These are phyloP conservation scores for Rhabdomys dilectus DNA, from an alignment of 2,113 vertebrate species.

Conservation along the genomic window DNA sequence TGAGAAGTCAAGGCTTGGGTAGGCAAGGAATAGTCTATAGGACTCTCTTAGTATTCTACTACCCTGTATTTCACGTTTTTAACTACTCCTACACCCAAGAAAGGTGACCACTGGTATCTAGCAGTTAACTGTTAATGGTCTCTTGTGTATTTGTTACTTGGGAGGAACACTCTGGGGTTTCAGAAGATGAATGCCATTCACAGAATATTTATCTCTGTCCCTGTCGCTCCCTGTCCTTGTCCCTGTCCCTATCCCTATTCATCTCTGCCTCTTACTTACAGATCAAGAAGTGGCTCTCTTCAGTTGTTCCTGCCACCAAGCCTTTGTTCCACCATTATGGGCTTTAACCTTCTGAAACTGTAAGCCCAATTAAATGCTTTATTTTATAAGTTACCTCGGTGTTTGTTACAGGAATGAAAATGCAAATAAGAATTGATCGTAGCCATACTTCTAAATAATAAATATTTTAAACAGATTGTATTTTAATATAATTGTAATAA, in stretches of 20 bases:
- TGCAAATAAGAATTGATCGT: neutral
- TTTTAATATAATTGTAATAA: neutral
- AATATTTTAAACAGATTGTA: neutral
- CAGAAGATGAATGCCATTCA: neutral
- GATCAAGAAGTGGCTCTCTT: neutral
- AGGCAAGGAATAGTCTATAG: neutral
- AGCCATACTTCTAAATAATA: constrained; percentile 10
- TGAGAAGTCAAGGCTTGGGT: neutral
- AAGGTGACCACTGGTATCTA: neutral
- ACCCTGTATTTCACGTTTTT: neutral
- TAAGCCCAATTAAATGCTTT: neutral
- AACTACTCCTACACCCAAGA: neutral
- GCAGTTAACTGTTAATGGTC: neutral
- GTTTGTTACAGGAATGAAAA: neutral
- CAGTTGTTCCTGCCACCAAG: neutral
- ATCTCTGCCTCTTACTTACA: neutral
- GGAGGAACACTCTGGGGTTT: neutral
- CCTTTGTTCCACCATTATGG: neutral
- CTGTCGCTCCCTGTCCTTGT: neutral
- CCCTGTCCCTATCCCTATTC: neutral
- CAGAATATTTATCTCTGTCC: neutral
- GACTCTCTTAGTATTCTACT: neutral
- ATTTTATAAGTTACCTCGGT: neutral
- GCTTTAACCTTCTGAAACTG: neutral
- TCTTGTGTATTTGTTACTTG: neutral